A percentile compares a stretch with the other conserved stretches of the same genome.
Evolutionary conservation across 2,888 invertebrate genomes (phyloP).

Genomic region (Heliconius sara): DNA sequence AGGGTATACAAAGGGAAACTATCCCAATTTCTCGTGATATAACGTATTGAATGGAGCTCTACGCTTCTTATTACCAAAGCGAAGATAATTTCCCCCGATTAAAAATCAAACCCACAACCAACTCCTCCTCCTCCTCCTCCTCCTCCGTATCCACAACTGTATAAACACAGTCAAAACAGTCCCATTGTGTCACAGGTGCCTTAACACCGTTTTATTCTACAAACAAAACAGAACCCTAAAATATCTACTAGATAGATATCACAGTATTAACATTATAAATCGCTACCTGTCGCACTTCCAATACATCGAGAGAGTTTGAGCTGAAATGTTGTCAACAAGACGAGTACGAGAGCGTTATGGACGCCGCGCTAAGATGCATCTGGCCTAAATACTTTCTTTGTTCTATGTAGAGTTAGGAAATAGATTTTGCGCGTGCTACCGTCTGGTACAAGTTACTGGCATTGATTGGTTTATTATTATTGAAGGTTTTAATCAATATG

Average conservation of each 20-base stretch:
- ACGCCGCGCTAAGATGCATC: slow-evolving; percentile 26
- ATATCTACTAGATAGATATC: not conserved
- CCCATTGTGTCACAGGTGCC: no score
- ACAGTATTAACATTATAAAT: slow-evolving; percentile 15
- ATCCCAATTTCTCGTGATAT: no score
- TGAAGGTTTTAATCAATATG: not conserved
- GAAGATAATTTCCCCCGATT: not conserved
- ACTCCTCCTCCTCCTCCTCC: no score
- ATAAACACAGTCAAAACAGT: no score
- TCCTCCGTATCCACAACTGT: no score
- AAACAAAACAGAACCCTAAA: not conserved
- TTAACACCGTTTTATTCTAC: not conserved
- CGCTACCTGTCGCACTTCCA: slow-evolving; percentile 16
- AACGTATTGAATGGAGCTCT: no score
- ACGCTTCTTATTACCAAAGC: no score
- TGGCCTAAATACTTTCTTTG: slow-evolving; percentile 37
- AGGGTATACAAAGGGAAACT: no score
- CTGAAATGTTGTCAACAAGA: slow-evolving; percentile 17
- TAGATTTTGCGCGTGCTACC: not conserved
- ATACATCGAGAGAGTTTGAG: slow-evolving; percentile 15
- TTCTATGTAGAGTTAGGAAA: slow-evolving; percentile 22
- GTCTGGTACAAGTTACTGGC: not conserved
- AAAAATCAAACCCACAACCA: not conserved
- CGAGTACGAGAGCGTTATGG: slow-evolving; percentile 28
- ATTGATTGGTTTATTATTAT: not conserved